Conservation (phyloP, 2,797 vertebrate species). For the Epinephelus awoara region DNA sequence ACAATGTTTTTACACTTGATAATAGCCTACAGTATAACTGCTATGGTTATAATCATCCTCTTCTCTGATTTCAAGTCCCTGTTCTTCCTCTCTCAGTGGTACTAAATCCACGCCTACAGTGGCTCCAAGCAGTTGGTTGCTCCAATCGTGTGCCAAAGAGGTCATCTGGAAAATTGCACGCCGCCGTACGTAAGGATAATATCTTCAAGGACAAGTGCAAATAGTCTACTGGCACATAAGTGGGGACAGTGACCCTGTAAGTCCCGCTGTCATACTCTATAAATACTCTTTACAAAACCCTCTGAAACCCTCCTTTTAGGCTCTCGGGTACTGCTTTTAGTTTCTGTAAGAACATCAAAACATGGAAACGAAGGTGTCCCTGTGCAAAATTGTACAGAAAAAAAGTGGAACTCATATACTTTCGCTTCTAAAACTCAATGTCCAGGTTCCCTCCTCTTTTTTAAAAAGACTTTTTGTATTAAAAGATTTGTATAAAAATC, state of each 20-base stretch:
- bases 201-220: conserved; percentile 99
- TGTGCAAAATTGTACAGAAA: conserved; percentile 88
- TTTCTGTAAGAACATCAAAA: conserved; percentile 99
- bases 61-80: conserved; percentile 93
- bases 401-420: conserved; percentile 85
- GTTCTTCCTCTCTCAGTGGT: conserved; percentile 92
- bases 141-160: conserved; percentile 92
- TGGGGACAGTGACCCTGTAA: conserved; percentile 99
- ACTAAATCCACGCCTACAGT: conserved; percentile 90
- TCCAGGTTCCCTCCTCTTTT: conserved; percentile 82
- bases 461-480: conserved; percentile 88
- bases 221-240: conserved; percentile 99
- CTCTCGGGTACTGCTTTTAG: conserved; percentile 95
- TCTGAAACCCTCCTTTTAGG: conserved; percentile 89
- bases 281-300: conserved; percentile 99
- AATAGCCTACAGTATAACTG: conserved; percentile 90
- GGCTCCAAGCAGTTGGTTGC: conserved; percentile 88
- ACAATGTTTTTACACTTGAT: conserved; percentile 86
- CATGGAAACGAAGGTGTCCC: conserved; percentile 97
- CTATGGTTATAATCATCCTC: conserved; percentile 86
- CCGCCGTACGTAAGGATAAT: conserved; percentile 91
- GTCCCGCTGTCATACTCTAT: conserved; percentile 99
- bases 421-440: conserved; percentile 81
- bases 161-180: conserved; percentile 96
- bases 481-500: conserved; percentile 92